Base-by-base conservation (phyloP, 2,113 vertebrate genomes). In the Saguinus imperator region DNA sequence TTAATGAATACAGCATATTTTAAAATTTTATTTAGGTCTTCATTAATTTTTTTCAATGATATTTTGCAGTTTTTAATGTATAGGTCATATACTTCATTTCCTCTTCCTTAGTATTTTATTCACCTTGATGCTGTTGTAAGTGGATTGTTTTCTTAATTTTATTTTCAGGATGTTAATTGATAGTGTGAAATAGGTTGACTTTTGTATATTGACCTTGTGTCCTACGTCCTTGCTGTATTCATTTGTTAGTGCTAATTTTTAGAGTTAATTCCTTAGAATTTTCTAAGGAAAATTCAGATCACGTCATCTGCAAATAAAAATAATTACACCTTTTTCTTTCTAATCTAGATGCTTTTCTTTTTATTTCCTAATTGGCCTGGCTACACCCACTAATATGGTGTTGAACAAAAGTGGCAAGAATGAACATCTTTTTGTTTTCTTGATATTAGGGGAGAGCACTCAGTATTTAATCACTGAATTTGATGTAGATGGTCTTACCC, bases 381-480 rank as follows among this genome's bases (percentile, higher is more conserved):
- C 58, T 48, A 92, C 29, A 87, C 81, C 48, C 48, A 64, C 57
- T 25, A 92, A 29, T 25, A 82, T 45, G 82, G 1, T 70, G 11
- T 83, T 92, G 77, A 70, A 82, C 25, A 89, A 57, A 87, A 88
- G 29, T 88, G 35, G 37, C 48, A 95, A 88, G 57, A 92, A 50
- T 76, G 37, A 40, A 40, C 8, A 10, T 58, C 32, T n/a, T 48
- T 86, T 66, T 58, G 35, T 86, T 72, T 66, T 86, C 55, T 27
- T 86, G 37, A 84, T n/a, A 9, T 50, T 70, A 50, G 29, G 72
- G 23, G 18, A 45, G 55, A 70, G 35, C 50, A 70, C 84, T 91
- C 27, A n/a, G 3, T 52, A 13, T 91, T 94, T 70, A 35, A 61
- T n/a, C 55, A 50, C 76, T 37, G 55, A 87, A 75, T 81, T 40